Base-by-base conservation (phyloP, 1,140 invertebrate genomes). In the Phthorimaea operculella region DNA sequence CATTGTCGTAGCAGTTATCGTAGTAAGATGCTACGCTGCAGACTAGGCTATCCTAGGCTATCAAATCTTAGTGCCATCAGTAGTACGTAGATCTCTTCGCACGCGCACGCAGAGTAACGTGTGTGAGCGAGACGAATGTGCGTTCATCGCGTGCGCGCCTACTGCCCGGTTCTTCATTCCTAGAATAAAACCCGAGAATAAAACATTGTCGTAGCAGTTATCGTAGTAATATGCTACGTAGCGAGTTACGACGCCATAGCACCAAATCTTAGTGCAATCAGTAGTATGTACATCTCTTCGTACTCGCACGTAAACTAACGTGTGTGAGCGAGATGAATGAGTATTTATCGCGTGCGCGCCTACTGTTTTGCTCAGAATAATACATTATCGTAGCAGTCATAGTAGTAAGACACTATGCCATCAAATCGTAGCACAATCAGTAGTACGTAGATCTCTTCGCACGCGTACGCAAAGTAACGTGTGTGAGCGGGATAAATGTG, bases 261-360 rank as follows among this genome's bases (percentile, higher is more conserved):
- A n/a, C n/a, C n/a, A n/a, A n/a, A n/a, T n/a, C n/a, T n/a, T n/a
- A n/a, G n/a, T n/a, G n/a, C n/a, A n/a, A n/a, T n/a, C n/a, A n/a
- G n/a, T 93, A 51, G 92, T 92, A 68, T 93, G 90, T 70, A 93
- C 90, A 73, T 96, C 94, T 0, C 93, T 92, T 4, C 92, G 91
- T 63, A 93, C 93, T 66, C 92, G 90, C 34, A 98, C 92, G 0
- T 95, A 96, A 34, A 99, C 90, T 53, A 99, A 92, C 0, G 97
- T 97, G 86, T 99, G 97, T 65, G 96, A 98, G 60, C 97, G 90
- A 51, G 95, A 97, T 0, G 96, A 98, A 77, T 96, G 90, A 52
- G 97, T 93, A 78, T 99, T 99, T 97, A 99, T 98, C 59, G 95
- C 94, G 79, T 98, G 98, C 16, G 90, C 86, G 47, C 96, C 95